Base-by-base conservation (phyloP, 2,797 vertebrate species). In the Sciurus vulgaris region DNA sequence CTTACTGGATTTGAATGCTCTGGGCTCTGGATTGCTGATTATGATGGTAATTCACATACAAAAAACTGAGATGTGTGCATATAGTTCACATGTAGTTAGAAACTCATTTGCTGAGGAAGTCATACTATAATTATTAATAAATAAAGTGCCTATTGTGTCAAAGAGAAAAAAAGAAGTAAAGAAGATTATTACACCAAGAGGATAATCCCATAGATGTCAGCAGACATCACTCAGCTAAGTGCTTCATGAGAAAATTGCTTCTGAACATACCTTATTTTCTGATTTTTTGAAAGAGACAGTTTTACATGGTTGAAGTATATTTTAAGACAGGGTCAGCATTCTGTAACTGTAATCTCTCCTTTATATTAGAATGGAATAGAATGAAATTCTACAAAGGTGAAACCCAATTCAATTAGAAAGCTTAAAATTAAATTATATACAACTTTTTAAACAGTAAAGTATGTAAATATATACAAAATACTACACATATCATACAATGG, bases 381-480 rank as follows among this genome's bases (percentile, higher is more conserved):
- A 18, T 65, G 6, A 61, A 69, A 87, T 59, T 92, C 86, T 59
- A 81, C 1, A 90, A 90, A 96, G 72, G 51, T 65, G 24, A 69
- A 22, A 47, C n/a, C n/a, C 22, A 49, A 69, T 91, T 96, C 56
- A 92, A 82, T 76, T 93, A 69, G 26, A n/a, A 1, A 89, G 93
- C 56, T 67, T 41, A 73, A 85, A 82, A 74, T 77, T 83, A 51
- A 81, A 72, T 88, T 79, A 89, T 54, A 15, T 69, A 86, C 9
- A 65, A 7, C 79, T 56, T 54, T 82, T 7, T 83, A 22, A 94
- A 65, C 5, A 83, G 20, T 1, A 44, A 91, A 77, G 14, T 12
- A 77, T 85, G 22, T 14, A 81, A 49, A 30, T 51, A 63, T 89
- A 89, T 95, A 83, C 2, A 59, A 41, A 91, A 63, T 47, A 63